phyloP scores from a whole-genome alignment of 2,113 vertebrate species.

The Entomyzon cyanotis region DNA sequence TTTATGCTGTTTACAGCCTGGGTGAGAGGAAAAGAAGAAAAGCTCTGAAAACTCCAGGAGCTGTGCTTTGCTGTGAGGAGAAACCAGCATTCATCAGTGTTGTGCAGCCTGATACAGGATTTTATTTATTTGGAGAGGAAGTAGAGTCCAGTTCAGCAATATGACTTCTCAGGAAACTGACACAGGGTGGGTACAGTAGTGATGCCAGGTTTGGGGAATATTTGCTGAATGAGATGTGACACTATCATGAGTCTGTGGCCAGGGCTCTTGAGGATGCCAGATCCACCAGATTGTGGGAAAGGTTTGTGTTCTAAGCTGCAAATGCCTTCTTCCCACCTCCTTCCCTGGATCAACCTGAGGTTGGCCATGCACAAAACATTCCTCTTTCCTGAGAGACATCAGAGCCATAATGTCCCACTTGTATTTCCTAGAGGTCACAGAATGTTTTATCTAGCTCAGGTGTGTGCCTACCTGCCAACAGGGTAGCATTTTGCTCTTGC shows the following conservation, averaged over 20 bases:
- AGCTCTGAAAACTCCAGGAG: conserved; percentile 9
- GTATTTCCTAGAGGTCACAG: not conserved
- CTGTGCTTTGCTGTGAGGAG: conserved; percentile 1
- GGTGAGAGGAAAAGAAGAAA: not conserved
- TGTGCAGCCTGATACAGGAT: not conserved
- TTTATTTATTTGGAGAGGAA: not conserved
- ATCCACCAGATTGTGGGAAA: not conserved
- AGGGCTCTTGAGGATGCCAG: not conserved
- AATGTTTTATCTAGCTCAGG: not conserved
- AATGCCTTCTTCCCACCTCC: accelerated
- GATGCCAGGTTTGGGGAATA: not conserved
- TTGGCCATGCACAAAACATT: not conserved
- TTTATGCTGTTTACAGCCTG: conserved; percentile 48
- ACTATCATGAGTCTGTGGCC: not conserved
- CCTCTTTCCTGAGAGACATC: not conserved
- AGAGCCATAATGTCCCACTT: not conserved
- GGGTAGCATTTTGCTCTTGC: not conserved
- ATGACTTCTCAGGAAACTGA: not conserved
- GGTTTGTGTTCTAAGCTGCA: accelerated
- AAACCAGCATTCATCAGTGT: not conserved
- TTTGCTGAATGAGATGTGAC: accelerated
- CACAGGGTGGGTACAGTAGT: accelerated
- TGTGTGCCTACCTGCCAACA: not conserved
- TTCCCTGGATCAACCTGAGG: not conserved
- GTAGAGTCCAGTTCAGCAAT: not conserved